Evolutionary conservation across 2,113 vertebrate genomes (phyloP).

Genomic region (Podarcis raffonei): DNA sequence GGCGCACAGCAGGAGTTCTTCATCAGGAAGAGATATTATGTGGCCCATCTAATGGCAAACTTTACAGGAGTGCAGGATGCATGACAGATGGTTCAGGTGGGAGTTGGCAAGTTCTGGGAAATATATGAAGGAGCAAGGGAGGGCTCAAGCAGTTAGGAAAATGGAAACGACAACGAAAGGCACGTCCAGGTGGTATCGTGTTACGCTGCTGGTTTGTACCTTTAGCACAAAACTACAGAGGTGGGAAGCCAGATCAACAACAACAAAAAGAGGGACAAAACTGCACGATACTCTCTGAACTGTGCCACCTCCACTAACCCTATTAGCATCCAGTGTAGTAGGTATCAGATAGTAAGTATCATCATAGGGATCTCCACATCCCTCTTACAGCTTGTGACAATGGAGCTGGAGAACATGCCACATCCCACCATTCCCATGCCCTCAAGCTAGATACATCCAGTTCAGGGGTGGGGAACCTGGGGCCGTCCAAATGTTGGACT

Average conservation of each 20-base stretch:
- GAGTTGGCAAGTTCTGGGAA: background rate
- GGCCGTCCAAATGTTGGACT: too few relatives aligned
- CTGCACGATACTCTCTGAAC: too few relatives aligned
- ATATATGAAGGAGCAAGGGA: background rate
- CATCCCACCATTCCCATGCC: background rate
- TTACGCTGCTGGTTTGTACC: background rate
- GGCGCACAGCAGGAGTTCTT: background rate
- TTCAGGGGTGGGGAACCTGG: too few relatives aligned
- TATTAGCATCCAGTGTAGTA: background rate
- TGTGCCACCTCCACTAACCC: background rate
- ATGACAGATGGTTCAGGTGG: background rate
- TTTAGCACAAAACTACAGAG: background rate
- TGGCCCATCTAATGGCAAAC: rapidly evolving
- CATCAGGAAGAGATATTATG: background rate
- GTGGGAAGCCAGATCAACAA: background rate
- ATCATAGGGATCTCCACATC: too few relatives aligned
- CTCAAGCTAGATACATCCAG: too few relatives aligned
- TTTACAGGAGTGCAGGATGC: background rate
- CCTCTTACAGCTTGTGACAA: background rate
- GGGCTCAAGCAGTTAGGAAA: background rate
- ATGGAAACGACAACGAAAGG: background rate
- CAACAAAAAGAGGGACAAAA: background rate
- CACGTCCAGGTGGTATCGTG: background rate
- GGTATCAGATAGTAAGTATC: background rate
- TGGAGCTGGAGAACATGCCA: background rate